phyloP scores from a whole-genome alignment of 2,888 invertebrate species.

The Pyrocoelia pectoralis region DNA sequence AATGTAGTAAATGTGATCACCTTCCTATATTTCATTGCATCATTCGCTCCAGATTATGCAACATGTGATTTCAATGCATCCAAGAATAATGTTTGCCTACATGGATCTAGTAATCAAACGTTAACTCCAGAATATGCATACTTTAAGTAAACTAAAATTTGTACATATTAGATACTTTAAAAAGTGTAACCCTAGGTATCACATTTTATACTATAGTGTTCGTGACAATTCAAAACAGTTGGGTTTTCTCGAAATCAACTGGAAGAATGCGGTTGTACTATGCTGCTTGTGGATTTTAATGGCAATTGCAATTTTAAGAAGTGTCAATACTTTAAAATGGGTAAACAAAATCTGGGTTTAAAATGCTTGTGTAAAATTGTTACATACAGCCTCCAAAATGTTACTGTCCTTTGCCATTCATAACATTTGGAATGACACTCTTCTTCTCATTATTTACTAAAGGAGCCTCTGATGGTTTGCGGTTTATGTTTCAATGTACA shows the following conservation, averaged over 20 bases:
- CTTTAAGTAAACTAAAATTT: conserved; percentile 33
- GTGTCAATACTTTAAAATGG: conserved; percentile 23
- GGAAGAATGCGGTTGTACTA: conserved; percentile 29
- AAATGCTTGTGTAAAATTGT: background rate
- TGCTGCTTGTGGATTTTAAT: conserved; percentile 36
- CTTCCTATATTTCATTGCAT: conserved; percentile 31
- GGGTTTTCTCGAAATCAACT: conserved; percentile 13
- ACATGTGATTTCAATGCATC: conserved; percentile 13
- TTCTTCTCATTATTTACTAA: conserved; percentile 9
- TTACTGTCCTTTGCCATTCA: conserved; percentile 22
- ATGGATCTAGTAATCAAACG: conserved; percentile 17
- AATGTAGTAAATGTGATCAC: conserved; percentile 34
- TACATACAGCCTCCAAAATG: conserved; percentile 17
- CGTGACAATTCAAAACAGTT: conserved; percentile 1
- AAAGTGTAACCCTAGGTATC: conserved; percentile 19
- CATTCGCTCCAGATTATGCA: conserved; percentile 29
- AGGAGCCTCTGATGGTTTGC: conserved; percentile 24
- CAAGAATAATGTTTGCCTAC: conserved; percentile 6
- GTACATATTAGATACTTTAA: background rate
- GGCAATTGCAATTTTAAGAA: conserved; percentile 27
- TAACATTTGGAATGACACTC: conserved; percentile 18
- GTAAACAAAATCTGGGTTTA: conserved; percentile 16
- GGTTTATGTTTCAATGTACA: conserved; percentile 16
- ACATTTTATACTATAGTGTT: conserved; percentile 12
- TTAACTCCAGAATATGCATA: conserved; percentile 31